Conservation (phyloP, 2,888 invertebrate genomes). For the Malacosoma neustria region DNA sequence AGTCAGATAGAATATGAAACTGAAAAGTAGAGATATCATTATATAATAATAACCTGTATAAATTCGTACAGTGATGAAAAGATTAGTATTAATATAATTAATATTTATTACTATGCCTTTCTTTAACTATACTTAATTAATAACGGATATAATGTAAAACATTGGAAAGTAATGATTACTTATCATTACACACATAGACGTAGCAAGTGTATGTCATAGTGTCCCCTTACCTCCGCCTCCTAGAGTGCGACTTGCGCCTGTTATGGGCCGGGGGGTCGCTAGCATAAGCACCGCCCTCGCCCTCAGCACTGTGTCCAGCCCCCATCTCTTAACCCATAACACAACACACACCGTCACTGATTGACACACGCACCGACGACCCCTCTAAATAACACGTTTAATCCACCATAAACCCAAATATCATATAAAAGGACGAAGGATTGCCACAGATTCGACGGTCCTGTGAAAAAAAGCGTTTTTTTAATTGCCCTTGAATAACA, state of each 20-base stretch:
- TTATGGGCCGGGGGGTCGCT: constrained; percentile 67
- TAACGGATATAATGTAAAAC: too few relatives aligned
- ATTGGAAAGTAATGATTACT: too few relatives aligned
- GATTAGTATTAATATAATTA: too few relatives aligned
- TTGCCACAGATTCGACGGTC: neutral
- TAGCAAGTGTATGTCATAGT: neutral
- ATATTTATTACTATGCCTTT: too few relatives aligned
- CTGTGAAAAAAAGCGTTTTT: neutral
- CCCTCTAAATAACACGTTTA: constrained; percentile 22
- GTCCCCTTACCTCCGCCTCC: constrained; percentile 57
- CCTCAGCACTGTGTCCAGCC: constrained; percentile 69
- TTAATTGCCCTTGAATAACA: neutral
- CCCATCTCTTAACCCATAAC: constrained; percentile 67
- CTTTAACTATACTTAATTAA: too few relatives aligned
- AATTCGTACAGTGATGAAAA: too few relatives aligned
- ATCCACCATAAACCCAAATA: constrained; percentile 5
- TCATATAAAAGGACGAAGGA: constrained; percentile 4
- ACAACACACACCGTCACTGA: constrained; percentile 62
- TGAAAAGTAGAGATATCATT: too few relatives aligned
- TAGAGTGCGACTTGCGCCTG: constrained; percentile 48
- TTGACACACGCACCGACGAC: constrained; percentile 49
- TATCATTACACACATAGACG: too few relatives aligned
- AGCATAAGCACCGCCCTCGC: constrained; percentile 60
- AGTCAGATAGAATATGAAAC: too few relatives aligned
- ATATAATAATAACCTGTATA: too few relatives aligned